Evolutionary conservation across 2,113 vertebrate genomes (phyloP).

Genomic region (rat (Rattus norvegicus)): DNA sequence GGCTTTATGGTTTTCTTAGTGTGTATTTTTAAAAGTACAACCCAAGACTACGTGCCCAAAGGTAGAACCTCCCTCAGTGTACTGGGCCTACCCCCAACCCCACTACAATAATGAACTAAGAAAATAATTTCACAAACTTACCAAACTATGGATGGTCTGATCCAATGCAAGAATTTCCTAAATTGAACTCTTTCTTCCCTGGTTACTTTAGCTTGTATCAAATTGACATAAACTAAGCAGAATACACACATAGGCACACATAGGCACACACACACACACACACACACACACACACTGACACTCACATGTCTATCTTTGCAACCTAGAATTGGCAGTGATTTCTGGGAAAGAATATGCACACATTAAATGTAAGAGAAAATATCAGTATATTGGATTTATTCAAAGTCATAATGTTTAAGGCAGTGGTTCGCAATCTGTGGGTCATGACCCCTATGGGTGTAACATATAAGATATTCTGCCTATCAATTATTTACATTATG

Average conservation of each 20-base stretch:
- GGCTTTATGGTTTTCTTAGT: not conserved
- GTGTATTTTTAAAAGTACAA: not conserved
- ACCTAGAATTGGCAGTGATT: not conserved
- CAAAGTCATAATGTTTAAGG: constrained; percentile 12
- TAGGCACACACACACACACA: too few relatives aligned
- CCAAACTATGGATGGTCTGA: not conserved
- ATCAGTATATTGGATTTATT: not conserved
- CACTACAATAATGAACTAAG: not conserved
- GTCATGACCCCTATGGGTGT: not conserved
- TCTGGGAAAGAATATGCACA: not conserved
- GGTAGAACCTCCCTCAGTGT: not conserved
- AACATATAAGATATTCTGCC: not conserved
- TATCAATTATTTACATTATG: not conserved
- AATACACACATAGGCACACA: too few relatives aligned
- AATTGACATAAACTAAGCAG: not conserved
- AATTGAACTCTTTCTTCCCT: not conserved
- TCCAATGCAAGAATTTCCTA: not conserved
- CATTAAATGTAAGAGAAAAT: constrained; percentile 4
- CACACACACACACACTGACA: too few relatives aligned
- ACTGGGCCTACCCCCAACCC: too few relatives aligned
- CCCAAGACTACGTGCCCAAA: too few relatives aligned
- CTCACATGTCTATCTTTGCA: not conserved
- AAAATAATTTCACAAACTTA: not conserved
- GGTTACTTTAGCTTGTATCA: not conserved
- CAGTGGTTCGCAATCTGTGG: not conserved